phyloP scores from a whole-genome alignment of 2,797 vertebrate genomes.

The Pseudotriccus pelzelni region DNA sequence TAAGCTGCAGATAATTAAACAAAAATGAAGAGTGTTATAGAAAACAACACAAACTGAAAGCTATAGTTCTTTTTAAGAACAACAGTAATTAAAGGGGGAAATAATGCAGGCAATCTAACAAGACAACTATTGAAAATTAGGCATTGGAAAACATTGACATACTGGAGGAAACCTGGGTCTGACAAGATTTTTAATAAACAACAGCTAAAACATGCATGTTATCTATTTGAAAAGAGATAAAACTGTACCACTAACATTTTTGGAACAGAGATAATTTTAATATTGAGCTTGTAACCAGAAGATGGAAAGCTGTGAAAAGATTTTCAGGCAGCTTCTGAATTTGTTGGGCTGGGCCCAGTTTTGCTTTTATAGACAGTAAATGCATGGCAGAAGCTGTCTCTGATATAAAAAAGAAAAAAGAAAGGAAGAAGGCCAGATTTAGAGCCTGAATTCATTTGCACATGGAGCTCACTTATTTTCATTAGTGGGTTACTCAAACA shows the following conservation, averaged over 20 bases:
- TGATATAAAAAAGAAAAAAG: background rate
- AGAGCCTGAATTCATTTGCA: background rate
- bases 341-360: background rate
- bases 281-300: background rate
- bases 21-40: background rate
- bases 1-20: background rate
- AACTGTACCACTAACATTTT: background rate
- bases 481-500: background rate
- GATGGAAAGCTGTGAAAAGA: background rate
- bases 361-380: background rate
- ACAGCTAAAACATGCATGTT: background rate
- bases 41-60: background rate
- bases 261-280: conserved; percentile 5
- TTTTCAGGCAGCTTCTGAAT: background rate
- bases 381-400: background rate
- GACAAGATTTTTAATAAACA: background rate
- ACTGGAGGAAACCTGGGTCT: background rate
- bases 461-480: background rate
- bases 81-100: background rate
- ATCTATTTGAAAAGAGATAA: background rate
- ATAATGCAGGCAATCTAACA: background rate
- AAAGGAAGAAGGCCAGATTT: background rate
- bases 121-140: background rate
- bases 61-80: background rate
- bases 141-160: background rate